Conservation (phyloP, 2,888 invertebrate genomes). For the Ernsta delagoae region DNA sequence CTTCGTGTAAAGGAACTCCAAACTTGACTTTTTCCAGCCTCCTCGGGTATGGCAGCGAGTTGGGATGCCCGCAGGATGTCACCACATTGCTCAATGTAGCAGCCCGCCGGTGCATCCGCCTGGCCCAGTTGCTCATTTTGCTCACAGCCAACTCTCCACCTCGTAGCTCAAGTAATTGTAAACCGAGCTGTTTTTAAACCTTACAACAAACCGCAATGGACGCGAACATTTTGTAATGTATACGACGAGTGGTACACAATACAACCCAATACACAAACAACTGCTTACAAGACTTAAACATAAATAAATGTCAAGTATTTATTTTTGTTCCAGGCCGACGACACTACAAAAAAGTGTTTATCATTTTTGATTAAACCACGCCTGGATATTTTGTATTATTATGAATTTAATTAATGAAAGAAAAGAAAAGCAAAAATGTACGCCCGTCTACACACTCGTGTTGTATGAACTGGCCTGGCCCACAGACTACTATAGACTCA, state of each 20-base stretch:
- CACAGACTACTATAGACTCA: too few relatives aligned
- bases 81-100: slow-evolving; percentile 96
- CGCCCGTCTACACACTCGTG: neutral
- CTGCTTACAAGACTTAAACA: neutral
- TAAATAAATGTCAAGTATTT: neutral
- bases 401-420: slow-evolving; percentile 21
- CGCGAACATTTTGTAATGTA: slow-evolving; percentile 29
- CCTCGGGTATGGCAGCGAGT: slow-evolving; percentile 91
- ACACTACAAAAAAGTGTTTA: slow-evolving; percentile 9
- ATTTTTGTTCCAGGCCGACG: neutral
- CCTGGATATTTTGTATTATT: slow-evolving; percentile 24
- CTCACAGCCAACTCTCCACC: slow-evolving; percentile 3
- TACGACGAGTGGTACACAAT: neutral
- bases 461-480: neutral
- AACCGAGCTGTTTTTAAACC: slow-evolving; percentile 10
- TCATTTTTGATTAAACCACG: slow-evolving; percentile 25
- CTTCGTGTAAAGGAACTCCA: slow-evolving; percentile 95
- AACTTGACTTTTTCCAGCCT: slow-evolving; percentile 97
- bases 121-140: slow-evolving; percentile 95
- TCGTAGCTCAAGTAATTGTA: neutral
- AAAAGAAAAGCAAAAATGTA: neutral
- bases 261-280: neutral
- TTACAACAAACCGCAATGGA: slow-evolving; percentile 25
- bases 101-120: slow-evolving; percentile 95
- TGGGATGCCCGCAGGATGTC: slow-evolving; percentile 95